Conservation (phyloP, 2,113 vertebrate species). For the Trachemys scripta region DNA sequence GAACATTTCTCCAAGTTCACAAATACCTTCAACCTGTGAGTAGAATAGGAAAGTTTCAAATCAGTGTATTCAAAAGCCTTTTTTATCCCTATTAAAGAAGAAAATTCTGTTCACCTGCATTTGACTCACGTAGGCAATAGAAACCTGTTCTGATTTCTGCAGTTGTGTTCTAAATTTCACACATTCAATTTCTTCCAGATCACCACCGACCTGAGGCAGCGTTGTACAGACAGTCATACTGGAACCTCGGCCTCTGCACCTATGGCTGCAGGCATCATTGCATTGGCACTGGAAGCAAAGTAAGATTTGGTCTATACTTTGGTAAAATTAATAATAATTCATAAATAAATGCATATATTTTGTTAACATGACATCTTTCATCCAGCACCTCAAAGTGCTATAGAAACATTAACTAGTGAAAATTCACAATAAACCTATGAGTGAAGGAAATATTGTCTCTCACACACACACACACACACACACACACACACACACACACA, state of each 20-base stretch:
- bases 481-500: background rate
- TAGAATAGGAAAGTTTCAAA: background rate
- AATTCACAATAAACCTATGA: background rate
- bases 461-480: background rate
- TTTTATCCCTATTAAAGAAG: constrained; percentile 3
- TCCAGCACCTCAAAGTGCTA: constrained; percentile 18
- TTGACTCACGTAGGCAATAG: background rate
- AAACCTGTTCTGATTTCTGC: constrained; percentile 45
- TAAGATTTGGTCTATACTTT: constrained; percentile 83
- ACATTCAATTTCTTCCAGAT: constrained; percentile 85
- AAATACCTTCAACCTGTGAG: background rate
- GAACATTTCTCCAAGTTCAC: background rate
- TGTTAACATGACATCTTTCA: background rate
- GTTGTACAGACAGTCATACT: constrained; percentile 98
- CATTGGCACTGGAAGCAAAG: constrained; percentile 98
- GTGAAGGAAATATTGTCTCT: background rate
- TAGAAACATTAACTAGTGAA: background rate
- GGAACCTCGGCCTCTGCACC: constrained; percentile 98
- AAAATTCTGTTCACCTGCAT: background rate
- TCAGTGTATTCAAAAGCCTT: background rate
- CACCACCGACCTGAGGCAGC: constrained; percentile 97
- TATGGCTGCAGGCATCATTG: constrained; percentile 98
- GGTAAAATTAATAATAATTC: background rate
- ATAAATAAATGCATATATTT: fast-evolving
- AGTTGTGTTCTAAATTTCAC: constrained; percentile 44